A percentile compares a stretch with the other conserved stretches of the same genome.
Evolutionary conservation across 1,140 invertebrate species (phyloP).

Genomic region (Mercenaria mercenaria): DNA sequence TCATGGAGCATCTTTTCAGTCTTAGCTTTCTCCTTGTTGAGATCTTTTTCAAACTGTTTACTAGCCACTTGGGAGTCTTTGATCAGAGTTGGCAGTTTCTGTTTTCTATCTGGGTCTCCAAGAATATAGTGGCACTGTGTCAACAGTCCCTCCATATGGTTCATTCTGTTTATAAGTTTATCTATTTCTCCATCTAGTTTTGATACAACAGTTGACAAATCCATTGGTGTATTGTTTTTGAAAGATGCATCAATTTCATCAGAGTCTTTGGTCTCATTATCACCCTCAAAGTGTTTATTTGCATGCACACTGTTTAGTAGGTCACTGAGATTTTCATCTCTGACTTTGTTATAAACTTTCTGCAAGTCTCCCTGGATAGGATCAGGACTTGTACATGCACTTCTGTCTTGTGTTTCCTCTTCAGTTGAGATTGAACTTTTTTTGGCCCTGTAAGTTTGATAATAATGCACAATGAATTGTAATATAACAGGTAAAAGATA

Average conservation of each 20-base stretch:
- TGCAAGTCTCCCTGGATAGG: slow-evolving; percentile 30
- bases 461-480: no score
- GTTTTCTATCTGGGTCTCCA: slow-evolving; percentile 70
- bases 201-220: slow-evolving; percentile 3
- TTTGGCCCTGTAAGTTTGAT: slow-evolving; percentile 31
- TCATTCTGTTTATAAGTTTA: slow-evolving; percentile 62
- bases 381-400: slow-evolving; percentile 29
- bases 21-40: slow-evolving; percentile 68
- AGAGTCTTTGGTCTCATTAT: not conserved
- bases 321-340: slow-evolving; percentile 61
- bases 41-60: slow-evolving; percentile 64
- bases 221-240: not conserved
- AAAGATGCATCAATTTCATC: slow-evolving; percentile 33
- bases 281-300: slow-evolving; percentile 29
- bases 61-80: slow-evolving; percentile 63
- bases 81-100: slow-evolving; percentile 65
- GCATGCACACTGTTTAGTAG: slow-evolving; percentile 15
- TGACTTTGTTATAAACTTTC: slow-evolving; percentile 66
- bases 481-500: no score
- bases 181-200: slow-evolving; percentile 65
- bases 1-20: slow-evolving; percentile 73
- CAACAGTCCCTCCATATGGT: slow-evolving; percentile 66
- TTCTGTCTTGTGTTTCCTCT: not conserved
- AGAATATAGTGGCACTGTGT: slow-evolving; percentile 72
- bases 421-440: slow-evolving; percentile 28